Evolutionary conservation across 2,888 invertebrate species (phyloP).

Genomic region (Pristionchus entomophagus): DNA sequence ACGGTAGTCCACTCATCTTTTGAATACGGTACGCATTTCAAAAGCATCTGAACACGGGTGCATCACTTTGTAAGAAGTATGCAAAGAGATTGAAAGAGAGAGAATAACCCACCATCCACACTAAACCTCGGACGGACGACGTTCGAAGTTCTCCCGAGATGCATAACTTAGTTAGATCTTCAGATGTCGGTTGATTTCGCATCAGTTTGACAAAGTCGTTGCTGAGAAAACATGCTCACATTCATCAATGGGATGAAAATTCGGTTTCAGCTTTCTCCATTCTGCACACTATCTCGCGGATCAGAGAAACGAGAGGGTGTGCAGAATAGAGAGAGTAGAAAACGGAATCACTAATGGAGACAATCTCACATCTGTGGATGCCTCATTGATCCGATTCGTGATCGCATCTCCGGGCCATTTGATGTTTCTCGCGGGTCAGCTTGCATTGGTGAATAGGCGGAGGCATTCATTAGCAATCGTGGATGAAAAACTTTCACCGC

Average conservation of each 20-base stretch:
- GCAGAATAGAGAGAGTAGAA: too few species aligned
- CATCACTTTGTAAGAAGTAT: too few species aligned
- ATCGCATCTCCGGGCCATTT: not conserved
- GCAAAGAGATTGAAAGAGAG: not conserved
- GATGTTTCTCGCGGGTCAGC: not conserved
- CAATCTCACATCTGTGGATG: conserved; percentile 45
- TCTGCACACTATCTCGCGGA: too few species aligned
- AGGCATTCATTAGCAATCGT: not conserved
- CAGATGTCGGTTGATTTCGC: conserved; percentile 9
- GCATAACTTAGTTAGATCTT: conserved; percentile 50
- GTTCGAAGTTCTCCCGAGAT: conserved; percentile 58
- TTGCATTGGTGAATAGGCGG: not conserved
- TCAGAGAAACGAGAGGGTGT: not conserved
- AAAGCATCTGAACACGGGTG: conserved; percentile 61
- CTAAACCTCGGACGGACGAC: conserved; percentile 59
- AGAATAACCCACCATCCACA: conserved; percentile 60
- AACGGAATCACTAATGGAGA: too few species aligned
- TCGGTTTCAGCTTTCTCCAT: too few species aligned
- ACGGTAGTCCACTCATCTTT: conserved; percentile 57
- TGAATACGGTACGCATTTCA: conserved; percentile 62
- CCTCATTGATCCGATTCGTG: not conserved
- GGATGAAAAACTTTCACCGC: not conserved
- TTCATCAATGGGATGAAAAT: not conserved
- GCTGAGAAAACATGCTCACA: not conserved
- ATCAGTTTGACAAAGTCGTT: conserved; percentile 44